A percentile compares a stretch with the other conserved stretches of the same genome.
Conservation (phyloP, 1,140 invertebrate genomes). For the Telenomus remus region DNA sequence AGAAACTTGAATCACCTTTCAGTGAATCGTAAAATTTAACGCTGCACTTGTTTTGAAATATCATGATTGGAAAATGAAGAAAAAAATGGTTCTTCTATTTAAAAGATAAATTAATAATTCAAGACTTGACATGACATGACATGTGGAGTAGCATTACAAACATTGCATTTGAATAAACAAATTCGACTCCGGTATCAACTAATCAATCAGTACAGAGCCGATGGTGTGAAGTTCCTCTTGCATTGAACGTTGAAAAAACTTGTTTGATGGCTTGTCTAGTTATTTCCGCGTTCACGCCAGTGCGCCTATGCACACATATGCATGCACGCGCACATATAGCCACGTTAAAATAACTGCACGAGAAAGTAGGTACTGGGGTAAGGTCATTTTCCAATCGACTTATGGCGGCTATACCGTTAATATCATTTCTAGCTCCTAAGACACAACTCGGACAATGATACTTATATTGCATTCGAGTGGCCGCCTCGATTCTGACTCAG, state of each 20-base stretch:
- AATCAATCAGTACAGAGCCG: constrained; percentile 7
- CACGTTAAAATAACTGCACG: constrained; percentile 28
- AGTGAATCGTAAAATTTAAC: too few relatives aligned
- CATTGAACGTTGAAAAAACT: constrained; percentile 20
- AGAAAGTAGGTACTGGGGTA: constrained; percentile 59
- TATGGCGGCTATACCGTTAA: constrained; percentile 47
- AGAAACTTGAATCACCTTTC: too few relatives aligned
- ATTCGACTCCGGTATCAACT: constrained; percentile 8
- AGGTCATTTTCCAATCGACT: constrained; percentile 57
- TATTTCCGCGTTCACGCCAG: constrained; percentile 42
- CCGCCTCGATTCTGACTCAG: not conserved
- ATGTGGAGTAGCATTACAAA: too few relatives aligned
- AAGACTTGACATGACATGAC: too few relatives aligned
- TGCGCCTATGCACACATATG: constrained; percentile 1
- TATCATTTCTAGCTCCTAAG: constrained; percentile 35
- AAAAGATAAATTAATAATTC: too few relatives aligned
- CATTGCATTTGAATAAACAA: not conserved
- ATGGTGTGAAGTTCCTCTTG: constrained; percentile 14
- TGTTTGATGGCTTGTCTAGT: constrained; percentile 36
- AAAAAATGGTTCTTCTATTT: too few relatives aligned
- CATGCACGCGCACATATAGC: constrained; percentile 2
- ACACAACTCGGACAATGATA: constrained; percentile 21
- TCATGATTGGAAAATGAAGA: too few relatives aligned
- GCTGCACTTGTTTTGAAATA: too few relatives aligned
- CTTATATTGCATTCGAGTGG: not conserved